Evolutionary conservation across 2,113 vertebrate genomes (phyloP).

Genomic region (Phodopus roborovskii): DNA sequence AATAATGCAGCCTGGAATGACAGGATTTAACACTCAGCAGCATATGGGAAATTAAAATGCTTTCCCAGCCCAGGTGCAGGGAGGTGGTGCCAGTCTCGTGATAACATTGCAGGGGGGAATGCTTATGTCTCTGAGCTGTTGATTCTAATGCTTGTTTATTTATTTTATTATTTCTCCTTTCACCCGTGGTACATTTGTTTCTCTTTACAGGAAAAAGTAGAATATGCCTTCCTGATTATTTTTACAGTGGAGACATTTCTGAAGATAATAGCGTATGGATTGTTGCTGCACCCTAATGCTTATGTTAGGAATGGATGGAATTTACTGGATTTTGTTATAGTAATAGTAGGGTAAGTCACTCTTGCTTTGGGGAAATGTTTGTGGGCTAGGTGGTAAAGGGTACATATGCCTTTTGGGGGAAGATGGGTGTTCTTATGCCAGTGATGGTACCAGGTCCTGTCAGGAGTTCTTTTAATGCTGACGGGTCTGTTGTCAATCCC

Average conservation of each 20-base stretch:
- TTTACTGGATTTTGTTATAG: slow-evolving; percentile 99
- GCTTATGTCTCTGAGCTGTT: slow-evolving; percentile 46
- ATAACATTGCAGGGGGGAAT: slow-evolving; percentile 50
- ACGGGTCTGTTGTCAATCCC: not conserved
- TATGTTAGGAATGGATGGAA: slow-evolving; percentile 99
- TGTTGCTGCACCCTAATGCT: slow-evolving; percentile 98
- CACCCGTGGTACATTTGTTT: slow-evolving; percentile 60
- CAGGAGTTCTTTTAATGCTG: not conserved
- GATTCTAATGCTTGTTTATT: not conserved
- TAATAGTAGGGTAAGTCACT: slow-evolving; percentile 96
- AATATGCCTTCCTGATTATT: slow-evolving; percentile 99
- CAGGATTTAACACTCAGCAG: slow-evolving; percentile 43
- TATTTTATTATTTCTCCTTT: not conserved
- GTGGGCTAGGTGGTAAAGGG: not conserved
- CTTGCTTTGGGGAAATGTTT: slow-evolving; percentile 65
- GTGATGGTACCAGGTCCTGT: not conserved
- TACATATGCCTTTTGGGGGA: not conserved
- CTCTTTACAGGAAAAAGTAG: slow-evolving; percentile 97
- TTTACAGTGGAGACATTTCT: slow-evolving; percentile 99
- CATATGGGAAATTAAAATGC: slow-evolving; percentile 66
- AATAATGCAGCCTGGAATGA: not conserved
- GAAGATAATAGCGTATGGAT: slow-evolving; percentile 99
- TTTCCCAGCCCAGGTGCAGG: slow-evolving; percentile 55
- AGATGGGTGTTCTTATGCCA: not conserved
- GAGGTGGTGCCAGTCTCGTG: slow-evolving; percentile 58